These are phyloP conservation scores for Lypha dubia DNA, from an alignment of 2,888 invertebrate genomes.

Conservation along the genomic window DNA sequence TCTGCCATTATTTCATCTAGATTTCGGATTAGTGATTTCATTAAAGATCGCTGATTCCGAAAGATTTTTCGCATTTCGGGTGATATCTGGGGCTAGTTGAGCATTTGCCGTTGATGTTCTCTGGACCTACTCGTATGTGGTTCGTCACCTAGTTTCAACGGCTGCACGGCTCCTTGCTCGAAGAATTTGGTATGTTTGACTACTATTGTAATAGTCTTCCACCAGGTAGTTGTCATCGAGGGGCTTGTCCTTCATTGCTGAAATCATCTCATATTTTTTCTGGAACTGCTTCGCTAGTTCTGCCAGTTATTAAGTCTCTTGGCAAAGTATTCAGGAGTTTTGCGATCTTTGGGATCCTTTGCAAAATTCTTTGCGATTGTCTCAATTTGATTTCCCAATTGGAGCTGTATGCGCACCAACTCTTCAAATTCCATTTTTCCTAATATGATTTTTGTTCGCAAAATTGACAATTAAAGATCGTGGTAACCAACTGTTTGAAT, in stretches of 20 bases:
- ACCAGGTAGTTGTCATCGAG: not conserved
- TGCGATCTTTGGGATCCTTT: slow-evolving; percentile 5
- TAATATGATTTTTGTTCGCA: too few relatives aligned
- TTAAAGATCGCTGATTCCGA: slow-evolving; percentile 12
- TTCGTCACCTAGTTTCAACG: not conserved
- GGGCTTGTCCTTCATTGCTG: not conserved
- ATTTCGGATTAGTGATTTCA: too few relatives aligned
- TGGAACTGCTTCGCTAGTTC: not conserved
- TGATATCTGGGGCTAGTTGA: not conserved
- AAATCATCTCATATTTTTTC: not conserved
- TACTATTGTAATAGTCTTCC: not conserved
- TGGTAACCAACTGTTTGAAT: too few relatives aligned
- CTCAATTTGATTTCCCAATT: too few relatives aligned
- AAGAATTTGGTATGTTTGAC: not conserved
- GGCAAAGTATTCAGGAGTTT: slow-evolving; percentile 8
- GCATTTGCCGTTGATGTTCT: not conserved
- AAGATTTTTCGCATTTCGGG: slow-evolving; percentile 7
- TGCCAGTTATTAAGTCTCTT: not conserved
- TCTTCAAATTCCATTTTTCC: too few relatives aligned
- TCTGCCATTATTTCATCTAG: too few relatives aligned
- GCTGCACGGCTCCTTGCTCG: slow-evolving; percentile 1
- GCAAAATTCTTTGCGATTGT: too few relatives aligned
- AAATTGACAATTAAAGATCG: too few relatives aligned
- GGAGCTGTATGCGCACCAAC: too few relatives aligned
- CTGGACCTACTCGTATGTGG: not conserved